Evolutionary conservation across 2,888 invertebrate species (phyloP), one percentile per base, ranked within the genome.

Genomic region (Pseudococcus jackbeardsleyi): DNA sequence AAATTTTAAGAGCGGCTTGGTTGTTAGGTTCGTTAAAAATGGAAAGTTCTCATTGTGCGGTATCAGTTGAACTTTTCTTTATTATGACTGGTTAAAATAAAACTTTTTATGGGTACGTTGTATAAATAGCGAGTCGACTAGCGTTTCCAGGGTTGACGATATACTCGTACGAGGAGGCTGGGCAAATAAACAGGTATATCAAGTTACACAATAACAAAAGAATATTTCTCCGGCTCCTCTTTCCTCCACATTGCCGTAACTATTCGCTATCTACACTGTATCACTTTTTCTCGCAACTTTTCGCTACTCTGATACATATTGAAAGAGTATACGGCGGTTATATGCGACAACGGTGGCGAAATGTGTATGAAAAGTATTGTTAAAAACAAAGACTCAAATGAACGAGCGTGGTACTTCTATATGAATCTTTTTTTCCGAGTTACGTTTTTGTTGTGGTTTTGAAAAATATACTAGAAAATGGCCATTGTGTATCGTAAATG

Each of bases 11-110:
- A 72, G 22, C 26, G 68, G 68, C 68, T 0, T 6, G 68, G 33
- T 72, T 33, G 68, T 72, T 72, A 72, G 11, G 68, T 72, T 72
- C 68, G 68, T 72, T 72, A 72, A 72, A 72, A 72, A 72, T 72
- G 33, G 68, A 72, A 72, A 72, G 15, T 72, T 72, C 26, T 72
- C 68, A 26, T 72, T 33, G 68, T 72, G 15, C 68, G 68, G 68
- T 72, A 72, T 72, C 68, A 72, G 68, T 72, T 72, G 15, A 72
- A 72, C 33, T 72, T 72, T 15, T 72, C 68, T 72, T 72, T 72
- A 72, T 72, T 72, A 72, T 33, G 33, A 26, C 68, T 72, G 68
- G 68, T 33, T 72, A 72, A 72, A 72, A 72, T 72, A 72, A 72
- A 72, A 72, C 68, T 72, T 72, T 72, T 72, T 72, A 72, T 33